Evolutionary conservation across 2,888 invertebrate species (phyloP), one percentile per base, ranked within the genome.

Genomic region (Trachelus tabidus): DNA sequence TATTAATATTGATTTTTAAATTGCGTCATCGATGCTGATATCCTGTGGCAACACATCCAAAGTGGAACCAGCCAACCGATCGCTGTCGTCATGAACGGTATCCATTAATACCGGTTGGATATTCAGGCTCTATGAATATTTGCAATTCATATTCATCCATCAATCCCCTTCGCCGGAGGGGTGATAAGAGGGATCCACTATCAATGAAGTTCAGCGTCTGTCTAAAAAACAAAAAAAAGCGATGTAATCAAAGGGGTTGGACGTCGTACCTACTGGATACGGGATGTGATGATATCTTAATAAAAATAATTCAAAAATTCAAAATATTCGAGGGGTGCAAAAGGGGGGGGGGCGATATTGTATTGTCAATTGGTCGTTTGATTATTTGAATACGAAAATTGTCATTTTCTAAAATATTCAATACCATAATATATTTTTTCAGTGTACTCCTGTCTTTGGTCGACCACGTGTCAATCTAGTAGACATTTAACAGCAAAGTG

Each of bases 111-210:
- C 56, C 56, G 56, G 23, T 23, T 31, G n/a, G 34, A 34, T 71
- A 71, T 71, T 3, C 31, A 71, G 33, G 71, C 34, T 71, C 34
- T 23, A 31, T 71, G 76, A 75, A 56, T 76, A 83, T 84, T 81
- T 83, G 77, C 81, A 79, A 85, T 83, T 81, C 83, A 80, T 82
- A 83, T 84, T 85, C 83, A 83, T 86, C 84, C 81, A 79, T 86
- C 83, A 85, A 79, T 71, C 75, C 75, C 78, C 78, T 34, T 31
- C 74, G 34, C 34, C 34, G 68, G 31, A 40, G 73, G 73, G 34
- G 34, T 74, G 69, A 12, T 79, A 80, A 83, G 79, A 80, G 73
- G 81, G 78, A 81, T 78, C 12, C 31, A 23, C 9, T 34, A 4
- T 31, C 15, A 31, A 34, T 71, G 71, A 71, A 71, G 33, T 71